These are phyloP conservation scores for Magallana ariakensis DNA, from an alignment of 1,140 invertebrate species.

Conservation along the genomic window DNA sequence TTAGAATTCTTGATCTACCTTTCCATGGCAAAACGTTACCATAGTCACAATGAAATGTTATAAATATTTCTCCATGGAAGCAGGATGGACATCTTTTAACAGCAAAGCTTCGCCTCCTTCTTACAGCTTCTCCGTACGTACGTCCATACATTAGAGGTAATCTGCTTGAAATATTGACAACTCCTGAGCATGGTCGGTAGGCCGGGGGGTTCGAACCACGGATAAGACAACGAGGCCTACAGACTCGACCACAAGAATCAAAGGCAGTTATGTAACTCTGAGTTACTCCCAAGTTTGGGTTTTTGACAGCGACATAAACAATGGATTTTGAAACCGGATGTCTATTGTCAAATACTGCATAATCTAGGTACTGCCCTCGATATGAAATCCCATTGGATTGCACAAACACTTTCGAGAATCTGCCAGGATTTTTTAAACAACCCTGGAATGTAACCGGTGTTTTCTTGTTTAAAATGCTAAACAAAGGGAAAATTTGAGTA, in stretches of 20 bases:
- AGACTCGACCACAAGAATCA: constrained; percentile 67
- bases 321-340: constrained; percentile 60
- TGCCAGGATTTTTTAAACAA: constrained; percentile 42
- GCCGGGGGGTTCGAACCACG: constrained; percentile 42
- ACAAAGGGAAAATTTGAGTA: background rate
- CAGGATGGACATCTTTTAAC: constrained; percentile 59
- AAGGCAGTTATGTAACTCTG: constrained; percentile 59
- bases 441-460: constrained; percentile 21
- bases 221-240: constrained; percentile 61
- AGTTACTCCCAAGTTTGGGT: constrained; percentile 43
- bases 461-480: background rate
- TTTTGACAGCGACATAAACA: constrained; percentile 64
- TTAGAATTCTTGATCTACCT: background rate
- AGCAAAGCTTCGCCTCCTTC: constrained; percentile 63
- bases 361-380: constrained; percentile 65
- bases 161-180: constrained; percentile 52
- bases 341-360: constrained; percentile 65
- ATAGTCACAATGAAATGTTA: constrained; percentile 71
- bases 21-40: constrained; percentile 63
- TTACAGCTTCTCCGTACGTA: constrained; percentile 60
- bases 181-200: constrained; percentile 61
- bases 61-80: constrained; percentile 58
- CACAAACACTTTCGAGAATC: constrained; percentile 60
- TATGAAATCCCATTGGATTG: constrained; percentile 65
- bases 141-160: constrained; percentile 55